Evolutionary conservation across 2,797 vertebrate genomes (phyloP), one percentile per base, ranked within the genome.

Genomic region (Xenentodon cancila): DNA sequence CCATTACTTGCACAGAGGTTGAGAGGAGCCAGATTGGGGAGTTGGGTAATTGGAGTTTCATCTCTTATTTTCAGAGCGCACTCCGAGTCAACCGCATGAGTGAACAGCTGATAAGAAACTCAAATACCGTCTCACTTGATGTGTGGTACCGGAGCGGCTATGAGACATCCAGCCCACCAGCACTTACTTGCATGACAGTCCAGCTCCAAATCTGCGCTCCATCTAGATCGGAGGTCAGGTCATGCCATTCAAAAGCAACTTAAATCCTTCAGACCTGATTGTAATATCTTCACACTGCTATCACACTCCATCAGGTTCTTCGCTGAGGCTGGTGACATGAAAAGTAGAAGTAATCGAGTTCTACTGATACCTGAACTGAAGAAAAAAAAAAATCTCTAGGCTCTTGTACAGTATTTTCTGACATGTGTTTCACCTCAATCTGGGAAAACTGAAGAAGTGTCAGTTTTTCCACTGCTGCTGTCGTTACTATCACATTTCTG

Each of bases 111-210:
- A 87, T 76, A 73, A 80, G 66, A 54, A 58, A 69, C 73, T 76
- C 55, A 55, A 74, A 73, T 64, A 65, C 59, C 69, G 59, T 73
- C 73, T 68, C 53, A 68, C 27, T 30, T 40, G 71, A 71, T 44
- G 59, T 52, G 75, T 32, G 59, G 84, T 90, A 88, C 88, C 87
- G 84, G 84, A 86, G 83, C 82, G 81, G 82, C 83, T 84, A 78
- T 52, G 68, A 47, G 58, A 71, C 59, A 65, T 71, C 68, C 75
- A 59, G 25, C 58, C 73, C 61, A 46, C 51, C 56, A 81, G 71
- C 27, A 47, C 66, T 58, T 54, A 58, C 73, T 61, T 68, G 53
- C 50, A 51, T 74, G 76, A 73, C 72, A 82, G 84, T 59, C 51
- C 59, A 3, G 49, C 59, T 71, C 44, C 3, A 4, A 68, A 64